These are phyloP conservation scores for Neodontobutis hainanensis DNA, from an alignment of 2,113 vertebrate genomes.

Conservation along the genomic window DNA sequence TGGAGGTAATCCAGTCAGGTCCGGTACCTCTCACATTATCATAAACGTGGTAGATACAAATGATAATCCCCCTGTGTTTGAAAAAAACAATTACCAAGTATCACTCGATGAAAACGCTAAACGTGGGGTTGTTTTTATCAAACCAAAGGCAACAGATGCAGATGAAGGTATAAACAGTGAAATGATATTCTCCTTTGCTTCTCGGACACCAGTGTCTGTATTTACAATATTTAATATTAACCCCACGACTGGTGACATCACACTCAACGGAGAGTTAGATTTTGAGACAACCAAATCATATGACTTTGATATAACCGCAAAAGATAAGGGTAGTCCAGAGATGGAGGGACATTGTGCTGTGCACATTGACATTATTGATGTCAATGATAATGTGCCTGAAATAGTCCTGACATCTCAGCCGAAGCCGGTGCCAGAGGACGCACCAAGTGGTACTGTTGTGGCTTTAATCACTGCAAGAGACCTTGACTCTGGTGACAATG, in stretches of 20 bases:
- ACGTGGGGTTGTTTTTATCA: slow-evolving; percentile 73
- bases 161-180: slow-evolving; percentile 74
- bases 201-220: slow-evolving; percentile 48
- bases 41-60: slow-evolving; percentile 85
- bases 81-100: slow-evolving; percentile 80
- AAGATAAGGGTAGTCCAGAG: slow-evolving; percentile 82
- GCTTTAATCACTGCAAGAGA: slow-evolving; percentile 71
- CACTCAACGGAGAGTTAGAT: slow-evolving; percentile 76
- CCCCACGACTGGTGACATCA: slow-evolving; percentile 78
- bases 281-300: slow-evolving; percentile 80
- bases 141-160: slow-evolving; percentile 77
- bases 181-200: slow-evolving; percentile 64
- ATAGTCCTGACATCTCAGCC: slow-evolving; percentile 79
- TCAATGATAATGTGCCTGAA: slow-evolving; percentile 83
- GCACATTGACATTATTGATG: slow-evolving; percentile 79
- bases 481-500: slow-evolving; percentile 69
- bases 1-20: slow-evolving; percentile 82
- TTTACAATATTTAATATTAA: slow-evolving; percentile 75
- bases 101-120: slow-evolving; percentile 76
- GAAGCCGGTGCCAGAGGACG: slow-evolving; percentile 68
- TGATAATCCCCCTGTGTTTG: slow-evolving; percentile 87
- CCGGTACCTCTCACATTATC: slow-evolving; percentile 81
- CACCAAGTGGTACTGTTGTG: slow-evolving; percentile 68
- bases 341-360: slow-evolving; percentile 80
- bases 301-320: slow-evolving; percentile 81